Percentiles rank a stretch among this genome's conserved stretches.
phyloP scores from a whole-genome alignment of 2,888 invertebrate species.

The Incurvaria masculella region DNA sequence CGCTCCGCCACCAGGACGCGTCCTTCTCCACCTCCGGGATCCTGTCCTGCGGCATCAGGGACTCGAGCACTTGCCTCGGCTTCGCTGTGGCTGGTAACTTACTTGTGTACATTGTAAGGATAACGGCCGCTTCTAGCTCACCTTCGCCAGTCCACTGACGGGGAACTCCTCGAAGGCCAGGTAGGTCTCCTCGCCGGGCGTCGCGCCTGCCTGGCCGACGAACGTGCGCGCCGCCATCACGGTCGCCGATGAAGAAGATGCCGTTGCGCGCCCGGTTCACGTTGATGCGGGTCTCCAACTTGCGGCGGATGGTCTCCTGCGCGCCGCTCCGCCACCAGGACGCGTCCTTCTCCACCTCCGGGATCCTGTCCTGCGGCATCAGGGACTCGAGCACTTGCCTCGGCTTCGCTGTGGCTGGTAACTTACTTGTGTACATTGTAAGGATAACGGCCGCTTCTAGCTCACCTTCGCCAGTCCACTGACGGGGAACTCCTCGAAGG shows the following conservation, averaged over 20 bases:
- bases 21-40: slow-evolving; percentile 40
- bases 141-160: slow-evolving; percentile 64
- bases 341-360: slow-evolving; percentile 39
- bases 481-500: slow-evolving; percentile 68
- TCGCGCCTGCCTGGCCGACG: slow-evolving; percentile 56
- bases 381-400: slow-evolving; percentile 36
- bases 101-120: no score
- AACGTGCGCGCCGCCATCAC: slow-evolving; percentile 69
- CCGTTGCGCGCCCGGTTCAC: slow-evolving; percentile 65
- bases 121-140: slow-evolving; percentile 29
- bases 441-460: neutral
- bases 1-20: slow-evolving; percentile 38
- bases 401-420: slow-evolving; percentile 24
- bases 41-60: slow-evolving; percentile 34
- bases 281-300: slow-evolving; percentile 19
- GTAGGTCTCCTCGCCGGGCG: slow-evolving; percentile 60
- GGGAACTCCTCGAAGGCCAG: slow-evolving; percentile 70
- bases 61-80: slow-evolving; percentile 36
- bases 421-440: no score
- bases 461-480: slow-evolving; percentile 66
- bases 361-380: slow-evolving; percentile 37
- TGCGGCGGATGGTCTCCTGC: slow-evolving; percentile 23
- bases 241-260: slow-evolving; percentile 72
- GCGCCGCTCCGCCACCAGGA: slow-evolving; percentile 39
- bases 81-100: slow-evolving; percentile 23